Conservation (phyloP, 2,797 vertebrate genomes). For the Petrocephalus schoutedeni region DNA sequence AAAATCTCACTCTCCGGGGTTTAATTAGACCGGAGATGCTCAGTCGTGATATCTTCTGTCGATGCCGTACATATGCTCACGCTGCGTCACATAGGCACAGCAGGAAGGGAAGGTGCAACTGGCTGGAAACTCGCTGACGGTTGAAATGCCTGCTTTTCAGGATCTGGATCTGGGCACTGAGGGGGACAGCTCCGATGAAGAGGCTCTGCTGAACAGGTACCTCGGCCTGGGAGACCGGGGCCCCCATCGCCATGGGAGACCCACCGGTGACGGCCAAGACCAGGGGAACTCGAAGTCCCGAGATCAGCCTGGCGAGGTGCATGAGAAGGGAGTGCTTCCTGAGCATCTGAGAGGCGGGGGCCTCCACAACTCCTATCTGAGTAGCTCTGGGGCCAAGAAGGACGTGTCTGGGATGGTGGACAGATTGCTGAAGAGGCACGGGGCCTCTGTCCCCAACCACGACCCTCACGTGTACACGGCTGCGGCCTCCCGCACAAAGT, state of each 20-base stretch:
- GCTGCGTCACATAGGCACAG: neutral
- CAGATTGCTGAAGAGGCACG: conserved; percentile 46
- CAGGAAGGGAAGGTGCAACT: neutral
- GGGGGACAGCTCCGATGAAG: conserved; percentile 39
- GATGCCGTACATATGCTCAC: neutral
- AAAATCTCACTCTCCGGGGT: neutral
- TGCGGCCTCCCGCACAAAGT: conserved; percentile 61
- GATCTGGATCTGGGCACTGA: conserved; percentile 48
- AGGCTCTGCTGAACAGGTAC: conserved; percentile 24
- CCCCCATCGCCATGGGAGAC: neutral
- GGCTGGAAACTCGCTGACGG: neutral
- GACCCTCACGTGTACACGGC: conserved; percentile 56
- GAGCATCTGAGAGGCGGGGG: conserved; percentile 3
- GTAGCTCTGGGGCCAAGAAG: conserved; percentile 14
- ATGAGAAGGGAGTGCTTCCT: neutral
- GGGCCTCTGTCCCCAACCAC: conserved; percentile 56
- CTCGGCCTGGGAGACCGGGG: conserved; percentile 2
- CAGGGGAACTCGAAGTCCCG: neutral
- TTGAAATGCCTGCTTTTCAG: conserved; percentile 39
- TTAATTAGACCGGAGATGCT: neutral
- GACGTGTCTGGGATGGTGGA: conserved; percentile 37
- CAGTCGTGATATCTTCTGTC: neutral
- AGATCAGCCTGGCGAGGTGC: neutral
- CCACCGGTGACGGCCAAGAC: neutral
- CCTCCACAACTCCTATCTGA: conserved; percentile 22